Base-by-base conservation (phyloP, 2,888 invertebrate species). In the Lochmaea crataegi region DNA sequence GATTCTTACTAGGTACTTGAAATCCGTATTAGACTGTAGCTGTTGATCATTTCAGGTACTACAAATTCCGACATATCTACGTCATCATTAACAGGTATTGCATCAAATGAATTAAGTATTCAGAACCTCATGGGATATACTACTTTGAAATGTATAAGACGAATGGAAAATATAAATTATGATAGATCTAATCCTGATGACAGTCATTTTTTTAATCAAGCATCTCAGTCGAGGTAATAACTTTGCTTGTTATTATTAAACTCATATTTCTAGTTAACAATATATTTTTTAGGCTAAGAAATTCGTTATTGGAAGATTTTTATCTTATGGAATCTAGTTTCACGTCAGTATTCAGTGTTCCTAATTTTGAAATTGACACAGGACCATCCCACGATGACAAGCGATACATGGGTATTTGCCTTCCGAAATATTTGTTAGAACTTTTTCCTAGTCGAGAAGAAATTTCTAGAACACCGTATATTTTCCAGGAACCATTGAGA, bases 61-160 rank as follows among this genome's bases (percentile, higher is more conserved):
- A 88, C 89, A 26, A 89, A 90, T 72, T 88, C 89, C 1, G 88
- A 90, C 53, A 88, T 88, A 38, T 84, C 85, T 66, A 88, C 90
- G 18, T 88, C 88, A 26, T 89, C 89, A 11, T 89, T 78, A 18
- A 76, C 78, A 1, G 88, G 89, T 12, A 89, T 89, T 76, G 88
- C 88, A 2, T 81, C 82, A 58, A 84, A 87, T 10, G 90, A 90
- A 76, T 89, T 94, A 16, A 93, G 93, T 80, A 92, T 93, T 79
- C 90, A 93, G 85, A 94, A 94, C 84, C 90, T 94, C 83, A 90
- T 92, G 66, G 94, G 94, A 65, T 94, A 94, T 82, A 92, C 92
- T 2, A 93, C 92, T 22, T 85, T 94, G 66, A 91, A 93, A 80
- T 91, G 90, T 38, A 84, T 94, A 48, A 91, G 94, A 74, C 76